Conservation (phyloP, 2,797 vertebrate species). For the Galago senegalensis region DNA sequence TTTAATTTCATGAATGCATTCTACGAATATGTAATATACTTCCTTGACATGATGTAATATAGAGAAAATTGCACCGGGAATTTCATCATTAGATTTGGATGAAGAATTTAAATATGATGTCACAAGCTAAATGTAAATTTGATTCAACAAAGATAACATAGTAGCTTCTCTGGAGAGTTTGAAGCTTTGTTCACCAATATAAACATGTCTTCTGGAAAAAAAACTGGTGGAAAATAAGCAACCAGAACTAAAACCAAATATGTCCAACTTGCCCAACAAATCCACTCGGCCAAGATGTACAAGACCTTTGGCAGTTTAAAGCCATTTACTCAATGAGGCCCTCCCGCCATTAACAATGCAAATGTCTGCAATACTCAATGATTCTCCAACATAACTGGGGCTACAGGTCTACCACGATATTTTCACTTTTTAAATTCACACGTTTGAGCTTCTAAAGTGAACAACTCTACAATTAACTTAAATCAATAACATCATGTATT, state of each 20-base stretch:
- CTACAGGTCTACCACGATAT: neutral
- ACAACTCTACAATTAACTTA: neutral
- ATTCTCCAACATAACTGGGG: neutral
- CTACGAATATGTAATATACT: neutral
- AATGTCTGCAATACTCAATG: neutral
- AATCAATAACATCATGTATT: conserved; percentile 2
- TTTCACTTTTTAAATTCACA: neutral
- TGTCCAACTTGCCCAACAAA: neutral
- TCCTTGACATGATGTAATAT: neutral
- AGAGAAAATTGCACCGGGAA: neutral
- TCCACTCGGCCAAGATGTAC: neutral
- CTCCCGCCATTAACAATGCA: neutral
- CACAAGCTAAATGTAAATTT: neutral
- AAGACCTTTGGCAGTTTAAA: neutral
- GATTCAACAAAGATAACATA: neutral
- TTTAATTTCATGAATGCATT: neutral
- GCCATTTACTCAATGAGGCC: neutral
- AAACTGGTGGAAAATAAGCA: neutral
- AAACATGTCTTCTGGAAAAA: neutral
- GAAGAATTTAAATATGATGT: conserved; percentile 7
- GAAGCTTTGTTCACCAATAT: neutral
- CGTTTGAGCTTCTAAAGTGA: neutral
- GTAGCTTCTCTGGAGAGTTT: neutral
- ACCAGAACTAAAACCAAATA: neutral
- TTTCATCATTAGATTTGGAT: neutral